Percentiles rank a stretch among this genome's conserved stretches.
Evolutionary conservation across 2,113 vertebrate genomes (phyloP).

Genomic region (Rallus limicola): DNA sequence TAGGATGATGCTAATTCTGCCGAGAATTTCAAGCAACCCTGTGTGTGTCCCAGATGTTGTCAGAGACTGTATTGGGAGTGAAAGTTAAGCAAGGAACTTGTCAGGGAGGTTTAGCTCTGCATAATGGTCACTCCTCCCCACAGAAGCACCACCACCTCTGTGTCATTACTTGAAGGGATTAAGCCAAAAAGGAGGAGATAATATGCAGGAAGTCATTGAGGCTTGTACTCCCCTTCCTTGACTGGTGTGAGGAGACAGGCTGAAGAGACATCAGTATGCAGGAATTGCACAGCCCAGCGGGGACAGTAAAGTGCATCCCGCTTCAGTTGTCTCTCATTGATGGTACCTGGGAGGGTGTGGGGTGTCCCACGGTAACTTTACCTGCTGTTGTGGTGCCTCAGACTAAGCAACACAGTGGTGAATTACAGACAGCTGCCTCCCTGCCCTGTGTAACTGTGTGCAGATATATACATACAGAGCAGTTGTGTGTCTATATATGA

Average conservation of each 20-base stretch:
- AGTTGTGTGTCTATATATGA: neutral
- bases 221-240: neutral
- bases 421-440: neutral
- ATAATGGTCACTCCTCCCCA: neutral
- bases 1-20: neutral
- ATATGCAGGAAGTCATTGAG: neutral
- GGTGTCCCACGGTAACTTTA: neutral
- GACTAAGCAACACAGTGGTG: neutral
- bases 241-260: neutral
- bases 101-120: neutral
- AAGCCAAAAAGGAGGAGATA: neutral
- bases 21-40: neutral
- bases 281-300: neutral
- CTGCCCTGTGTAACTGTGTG: neutral
- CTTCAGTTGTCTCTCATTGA: neutral
- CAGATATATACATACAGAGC: fast-evolving
- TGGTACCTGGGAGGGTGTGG: neutral
- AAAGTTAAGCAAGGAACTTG: neutral
- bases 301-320: neutral
- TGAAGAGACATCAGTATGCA: neutral
- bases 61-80: neutral
- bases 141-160: neutral
- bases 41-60: neutral
- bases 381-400: neutral
- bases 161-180: neutral